Conservation (phyloP, 2,113 vertebrate species). For the Coptodon rendalli region DNA sequence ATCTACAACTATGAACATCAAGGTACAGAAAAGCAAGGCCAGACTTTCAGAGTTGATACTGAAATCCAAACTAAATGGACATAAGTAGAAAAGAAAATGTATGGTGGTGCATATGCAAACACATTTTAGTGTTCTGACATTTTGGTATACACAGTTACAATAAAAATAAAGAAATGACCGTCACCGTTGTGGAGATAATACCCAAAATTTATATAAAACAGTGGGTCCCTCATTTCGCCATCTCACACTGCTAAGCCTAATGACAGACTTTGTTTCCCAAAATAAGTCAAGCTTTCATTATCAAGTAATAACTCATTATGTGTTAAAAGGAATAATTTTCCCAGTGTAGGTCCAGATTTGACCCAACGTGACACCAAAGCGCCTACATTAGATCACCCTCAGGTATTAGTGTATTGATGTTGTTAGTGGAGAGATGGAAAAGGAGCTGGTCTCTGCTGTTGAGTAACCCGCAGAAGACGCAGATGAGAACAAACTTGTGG, state of each 20-base stretch:
- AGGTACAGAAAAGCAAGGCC: not conserved
- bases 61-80: not conserved
- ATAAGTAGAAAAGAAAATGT: not conserved
- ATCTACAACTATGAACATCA: not conserved
- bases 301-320: not conserved
- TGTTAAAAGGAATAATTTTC: not conserved
- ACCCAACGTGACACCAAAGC: not conserved
- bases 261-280: not conserved
- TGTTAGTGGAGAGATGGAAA: not conserved
- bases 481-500: constrained; percentile 15
- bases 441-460: not conserved
- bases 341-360: not conserved
- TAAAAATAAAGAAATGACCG: not conserved
- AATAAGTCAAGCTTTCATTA: not conserved
- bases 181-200: not conserved
- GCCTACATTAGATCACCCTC: not conserved
- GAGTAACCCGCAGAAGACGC: not conserved
- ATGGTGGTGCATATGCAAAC: not conserved
- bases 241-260: not conserved
- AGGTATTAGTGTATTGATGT: constrained; percentile 5
- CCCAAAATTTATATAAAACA: not conserved
- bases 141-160: not conserved
- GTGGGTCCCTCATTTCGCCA: not conserved
- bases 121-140: not conserved
- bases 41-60: not conserved